Percentiles rank a stretch among this genome's conserved stretches.
Evolutionary conservation across 2,113 vertebrate species (phyloP).

Genomic region (Amblyornis subalaris): DNA sequence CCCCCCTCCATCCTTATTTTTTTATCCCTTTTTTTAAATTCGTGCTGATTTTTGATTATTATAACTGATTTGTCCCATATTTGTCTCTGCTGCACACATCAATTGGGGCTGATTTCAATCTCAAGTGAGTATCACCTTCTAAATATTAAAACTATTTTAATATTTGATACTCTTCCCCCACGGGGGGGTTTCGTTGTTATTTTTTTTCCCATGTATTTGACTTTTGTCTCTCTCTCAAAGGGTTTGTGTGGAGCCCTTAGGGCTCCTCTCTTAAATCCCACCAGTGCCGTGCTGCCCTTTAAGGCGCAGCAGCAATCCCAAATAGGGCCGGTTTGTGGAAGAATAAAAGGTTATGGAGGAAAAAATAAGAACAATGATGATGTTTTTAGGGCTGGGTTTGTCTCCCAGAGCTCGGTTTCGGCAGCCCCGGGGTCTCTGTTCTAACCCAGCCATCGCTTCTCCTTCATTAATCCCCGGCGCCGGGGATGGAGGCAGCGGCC

Average conservation of each 20-base stretch:
- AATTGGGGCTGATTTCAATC: conserved; percentile 80
- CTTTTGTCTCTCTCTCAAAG: background rate
- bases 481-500: background rate
- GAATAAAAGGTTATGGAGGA: background rate
- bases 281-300: background rate
- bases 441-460: conserved; percentile 17
- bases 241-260: background rate
- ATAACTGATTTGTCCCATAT: conserved; percentile 92
- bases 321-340: background rate
- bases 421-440: background rate
- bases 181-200: background rate
- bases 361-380: background rate
- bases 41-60: conserved; percentile 75
- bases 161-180: conserved; percentile 46
- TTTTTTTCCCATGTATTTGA: background rate
- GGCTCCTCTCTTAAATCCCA: background rate
- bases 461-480: conserved; percentile 25
- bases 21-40: background rate
- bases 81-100: conserved; percentile 84
- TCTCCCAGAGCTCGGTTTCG: background rate
- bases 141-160: conserved; percentile 53
- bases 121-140: conserved; percentile 84
- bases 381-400: background rate
- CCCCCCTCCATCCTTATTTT: background rate
- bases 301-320: background rate